These are phyloP conservation scores for Caranx ignobilis DNA, from an alignment of 2,113 vertebrate genomes.

Conservation along the genomic window DNA sequence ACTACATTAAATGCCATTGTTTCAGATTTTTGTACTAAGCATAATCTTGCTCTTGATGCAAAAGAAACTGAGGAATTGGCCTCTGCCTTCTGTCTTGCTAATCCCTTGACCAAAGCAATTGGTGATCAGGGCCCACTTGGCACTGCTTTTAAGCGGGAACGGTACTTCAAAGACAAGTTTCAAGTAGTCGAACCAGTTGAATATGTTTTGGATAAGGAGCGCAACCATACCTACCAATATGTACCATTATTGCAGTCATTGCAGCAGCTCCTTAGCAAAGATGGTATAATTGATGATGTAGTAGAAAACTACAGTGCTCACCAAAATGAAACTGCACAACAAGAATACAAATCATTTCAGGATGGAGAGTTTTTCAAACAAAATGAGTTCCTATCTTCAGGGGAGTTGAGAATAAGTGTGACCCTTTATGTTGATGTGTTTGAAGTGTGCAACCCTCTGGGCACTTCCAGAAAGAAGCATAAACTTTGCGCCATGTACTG, in stretches of 20 bases:
- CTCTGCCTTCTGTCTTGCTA: no score
- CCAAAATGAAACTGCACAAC: background rate
- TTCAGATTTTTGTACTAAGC: constrained; percentile 22
- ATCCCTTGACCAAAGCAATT: no score
- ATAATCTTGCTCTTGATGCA: background rate
- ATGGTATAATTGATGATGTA: constrained; percentile 4
- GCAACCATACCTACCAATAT: constrained; percentile 14
- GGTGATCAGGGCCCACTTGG: no score
- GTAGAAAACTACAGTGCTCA: constrained; percentile 9
- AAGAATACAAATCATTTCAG: constrained; percentile 20
- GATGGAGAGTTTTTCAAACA: constrained; percentile 8
- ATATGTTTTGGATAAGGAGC: constrained; percentile 10
- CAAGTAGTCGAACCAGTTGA: no score
- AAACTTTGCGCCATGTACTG: no score
- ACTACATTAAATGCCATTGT: constrained; percentile 10
- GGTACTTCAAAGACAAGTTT: no score
- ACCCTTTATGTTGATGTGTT: no score
- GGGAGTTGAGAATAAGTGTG: no score
- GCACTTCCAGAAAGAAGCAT: no score
- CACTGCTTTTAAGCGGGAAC: no score
- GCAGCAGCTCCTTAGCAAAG: constrained; percentile 9
- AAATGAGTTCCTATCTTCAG: constrained; percentile 7
- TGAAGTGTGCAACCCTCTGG: no score
- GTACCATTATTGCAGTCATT: constrained; percentile 13
- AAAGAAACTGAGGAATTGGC: no score